Evolutionary conservation across 2,888 invertebrate genomes (phyloP), one percentile per base, ranked within the genome.

Genomic region (Heliconius sara): DNA sequence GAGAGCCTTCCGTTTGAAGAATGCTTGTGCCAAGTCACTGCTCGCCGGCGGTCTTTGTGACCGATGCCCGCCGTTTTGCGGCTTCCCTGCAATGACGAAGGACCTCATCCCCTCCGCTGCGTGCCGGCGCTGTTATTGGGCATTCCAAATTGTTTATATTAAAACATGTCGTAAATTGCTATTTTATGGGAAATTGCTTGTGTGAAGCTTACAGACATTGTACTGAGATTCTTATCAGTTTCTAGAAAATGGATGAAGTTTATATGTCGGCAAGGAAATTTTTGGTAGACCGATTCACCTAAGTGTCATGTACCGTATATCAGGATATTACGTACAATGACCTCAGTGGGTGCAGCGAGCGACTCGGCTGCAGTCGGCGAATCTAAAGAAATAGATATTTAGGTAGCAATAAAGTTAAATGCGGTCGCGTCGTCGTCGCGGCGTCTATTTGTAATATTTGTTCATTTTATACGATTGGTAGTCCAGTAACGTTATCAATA

Each of bases 1-100:
- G 52, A 72, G 71, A 78, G 78, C 78, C 66, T 73, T 52, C 71
- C 67, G 76, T 76, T 79, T 77, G 79, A 81, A 78, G 78, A 81
- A 81, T 77, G 79, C 76, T 66, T 52, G 47, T 39, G 77, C 71
- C 72, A 30, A 72, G 52, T 57, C 72, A 57, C 74, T 71, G 74
- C 39, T 52, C 67, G 16, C 77, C 34, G 66, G 66, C 27, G 65
- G 65, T 57, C 72, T 77, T 73, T 72, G 71, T 73, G 52, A 67
- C 66, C 65, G 34, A 68, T 60, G 66, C 76, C 43, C n/a, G 72
- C 34, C 71, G 34, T 39, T 68, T 68, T 78, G 77, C 65, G 77
- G 77, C 52, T 77, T 65, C 65, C 22, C 57, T 34, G 47, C 30
- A 30, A 72, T 52, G 72, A 27, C 27, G 72, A 57, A 10, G 19